Base-by-base conservation (phyloP, 2,888 invertebrate species). In the Gasteruption jaculator region DNA sequence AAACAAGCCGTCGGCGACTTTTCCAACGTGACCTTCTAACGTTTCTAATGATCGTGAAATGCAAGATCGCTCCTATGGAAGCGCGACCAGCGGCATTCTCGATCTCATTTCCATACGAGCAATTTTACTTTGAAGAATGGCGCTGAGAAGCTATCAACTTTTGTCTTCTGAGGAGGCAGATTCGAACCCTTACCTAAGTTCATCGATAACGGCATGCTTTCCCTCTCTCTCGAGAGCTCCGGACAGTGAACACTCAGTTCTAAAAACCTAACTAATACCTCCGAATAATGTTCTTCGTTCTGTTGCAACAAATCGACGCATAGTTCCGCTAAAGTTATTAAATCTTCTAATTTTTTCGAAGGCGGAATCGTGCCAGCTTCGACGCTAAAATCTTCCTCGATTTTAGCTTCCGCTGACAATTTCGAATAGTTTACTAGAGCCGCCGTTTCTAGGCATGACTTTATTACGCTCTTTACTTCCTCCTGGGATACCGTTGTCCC, bases 261-360 rank as follows among this genome's bases (percentile, higher is more conserved):
- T 65, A 68, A 65, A 66, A 68, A 68, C 67, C 64, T 61, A 67
- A 65, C 66, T 66, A 69, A 70, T 81, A 99, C 97, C 91, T 99
- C 97, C 53, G 97, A 94, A 74, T 99, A 99, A 72, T 99, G 96
- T 73, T 99, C 99, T 77, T 99, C 97, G 71, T 99, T 99, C 74
- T 99, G 97, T 73, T 97, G 97, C 50, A 99, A 75, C 26, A 99
- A 81, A 72, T 99, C 99, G 38, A 99, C 96, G 74, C 99, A 99
- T 31, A 97, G 79, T 71, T 99, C 97, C 10, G 97, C 94, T 54
- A 99, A 80, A 70, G 92, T 94, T 62, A 96, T 93, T 41, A 99
- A 79, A 71, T 97, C 96, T 71, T 99, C 96, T 36, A 99, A 77
- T 69, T 92, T 91, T 74, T 91, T 91, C 41, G 85, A 83, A 5